These are phyloP conservation scores for Dicyrtoma fusca DNA, from an alignment of 2,888 invertebrate genomes.

Conservation along the genomic window DNA sequence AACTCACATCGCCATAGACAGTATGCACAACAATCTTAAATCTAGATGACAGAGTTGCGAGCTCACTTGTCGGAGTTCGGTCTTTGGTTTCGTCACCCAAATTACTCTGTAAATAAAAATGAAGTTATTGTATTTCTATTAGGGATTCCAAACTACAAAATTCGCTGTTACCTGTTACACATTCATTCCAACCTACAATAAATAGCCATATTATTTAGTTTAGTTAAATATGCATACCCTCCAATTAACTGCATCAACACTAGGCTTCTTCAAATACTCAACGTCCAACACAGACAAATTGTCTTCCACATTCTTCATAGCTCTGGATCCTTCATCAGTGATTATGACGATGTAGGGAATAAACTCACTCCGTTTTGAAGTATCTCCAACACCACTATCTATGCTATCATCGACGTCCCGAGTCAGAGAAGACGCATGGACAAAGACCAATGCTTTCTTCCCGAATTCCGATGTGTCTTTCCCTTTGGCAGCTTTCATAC, in stretches of 20 bases:
- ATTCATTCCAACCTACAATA: background rate
- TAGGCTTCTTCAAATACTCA: background rate
- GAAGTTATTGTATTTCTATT: background rate
- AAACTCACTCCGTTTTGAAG: background rate
- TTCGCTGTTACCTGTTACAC: too few relatives aligned
- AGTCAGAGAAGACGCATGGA: too few relatives aligned
- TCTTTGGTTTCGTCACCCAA: too few relatives aligned
- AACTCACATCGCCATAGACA: background rate
- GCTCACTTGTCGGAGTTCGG: background rate
- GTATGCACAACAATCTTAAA: background rate
- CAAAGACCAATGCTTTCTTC: too few relatives aligned
- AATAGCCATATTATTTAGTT: background rate
- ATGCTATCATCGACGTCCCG: too few relatives aligned
- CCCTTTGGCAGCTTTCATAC: background rate
- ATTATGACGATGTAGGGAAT: background rate
- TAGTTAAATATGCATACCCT: background rate
- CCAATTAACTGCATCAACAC: slow-evolving; percentile 7
- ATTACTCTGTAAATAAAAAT: background rate
- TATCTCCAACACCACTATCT: too few relatives aligned
- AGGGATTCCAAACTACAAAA: too few relatives aligned
- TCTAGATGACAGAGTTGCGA: background rate
- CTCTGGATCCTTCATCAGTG: background rate
- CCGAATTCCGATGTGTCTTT: too few relatives aligned
- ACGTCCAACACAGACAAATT: background rate
- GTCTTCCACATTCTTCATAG: background rate